Evolutionary conservation across 2,797 vertebrate genomes (phyloP).

Genomic region (Phalloptychus januarius): DNA sequence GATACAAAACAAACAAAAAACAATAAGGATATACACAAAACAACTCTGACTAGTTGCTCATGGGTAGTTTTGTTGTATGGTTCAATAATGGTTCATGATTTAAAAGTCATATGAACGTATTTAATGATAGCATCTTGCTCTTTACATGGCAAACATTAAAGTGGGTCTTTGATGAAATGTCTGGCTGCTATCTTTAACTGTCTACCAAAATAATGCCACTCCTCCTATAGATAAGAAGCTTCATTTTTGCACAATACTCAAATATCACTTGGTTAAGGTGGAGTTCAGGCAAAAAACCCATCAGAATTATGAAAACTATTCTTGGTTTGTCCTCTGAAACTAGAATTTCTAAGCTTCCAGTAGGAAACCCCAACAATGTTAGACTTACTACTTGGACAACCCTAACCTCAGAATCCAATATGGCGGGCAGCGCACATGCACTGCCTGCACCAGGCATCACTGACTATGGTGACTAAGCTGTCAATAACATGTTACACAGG

Average conservation of each 20-base stretch:
- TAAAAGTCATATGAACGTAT: background rate
- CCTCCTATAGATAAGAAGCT: background rate
- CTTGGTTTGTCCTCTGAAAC: background rate
- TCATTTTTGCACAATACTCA: background rate
- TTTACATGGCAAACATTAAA: background rate
- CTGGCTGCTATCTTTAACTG: background rate
- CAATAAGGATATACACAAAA: background rate
- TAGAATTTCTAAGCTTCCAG: background rate
- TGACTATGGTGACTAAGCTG: no score
- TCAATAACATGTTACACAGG: background rate
- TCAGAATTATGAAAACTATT: background rate
- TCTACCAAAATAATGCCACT: background rate
- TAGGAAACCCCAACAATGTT: background rate
- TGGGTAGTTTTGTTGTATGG: background rate
- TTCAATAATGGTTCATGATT: background rate
- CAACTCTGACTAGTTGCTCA: background rate
- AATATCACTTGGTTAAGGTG: background rate
- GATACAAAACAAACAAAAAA: background rate
- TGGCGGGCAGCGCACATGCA: no score
- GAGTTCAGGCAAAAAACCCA: background rate
- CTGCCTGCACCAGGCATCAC: no score
- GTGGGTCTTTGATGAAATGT: background rate
- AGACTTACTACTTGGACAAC: background rate
- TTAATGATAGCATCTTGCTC: background rate
- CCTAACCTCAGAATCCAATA: background rate